A percentile compares a stretch with the other conserved stretches of the same genome.
These are phyloP conservation scores for Chionodraco myersi DNA, from an alignment of 2,113 vertebrate genomes.

Conservation along the genomic window DNA sequence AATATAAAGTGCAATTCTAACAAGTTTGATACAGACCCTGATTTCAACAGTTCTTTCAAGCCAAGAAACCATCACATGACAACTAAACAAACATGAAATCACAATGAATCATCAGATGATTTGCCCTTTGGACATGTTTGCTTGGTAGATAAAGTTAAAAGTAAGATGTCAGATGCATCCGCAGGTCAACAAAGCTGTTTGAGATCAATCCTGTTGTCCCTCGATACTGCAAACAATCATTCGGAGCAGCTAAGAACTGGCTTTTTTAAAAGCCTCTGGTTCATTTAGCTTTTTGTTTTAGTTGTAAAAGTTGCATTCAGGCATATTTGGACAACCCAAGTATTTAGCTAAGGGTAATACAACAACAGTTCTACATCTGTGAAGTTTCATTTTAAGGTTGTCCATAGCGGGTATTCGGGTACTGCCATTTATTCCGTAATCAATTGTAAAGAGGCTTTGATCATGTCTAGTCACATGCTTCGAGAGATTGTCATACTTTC, in stretches of 20 bases:
- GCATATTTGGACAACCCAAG: constrained; percentile 1
- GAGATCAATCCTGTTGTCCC: not conserved
- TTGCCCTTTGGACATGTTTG: not conserved
- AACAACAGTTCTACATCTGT: not conserved
- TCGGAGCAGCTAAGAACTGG: not conserved
- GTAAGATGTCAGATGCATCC: not conserved
- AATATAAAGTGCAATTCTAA: not conserved
- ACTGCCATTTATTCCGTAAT: constrained; percentile 4
- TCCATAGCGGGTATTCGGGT: not conserved
- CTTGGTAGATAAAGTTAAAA: not conserved
- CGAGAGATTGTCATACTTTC: not conserved
- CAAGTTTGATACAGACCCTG: not conserved
- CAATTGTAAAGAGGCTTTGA: constrained; percentile 13
- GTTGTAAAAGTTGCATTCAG: not conserved
- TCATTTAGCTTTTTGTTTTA: not conserved
- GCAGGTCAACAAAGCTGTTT: not conserved
- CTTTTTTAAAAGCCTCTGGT: not conserved
- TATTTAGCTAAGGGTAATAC: not conserved
- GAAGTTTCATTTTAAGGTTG: not conserved
- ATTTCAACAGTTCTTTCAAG: not conserved
- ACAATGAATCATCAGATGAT: not conserved
- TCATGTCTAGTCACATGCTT: constrained; percentile 15
- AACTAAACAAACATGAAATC: not conserved
- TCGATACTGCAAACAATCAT: not conserved
- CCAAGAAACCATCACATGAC: not conserved